Base-by-base conservation (phyloP, 1,140 invertebrate species). In the Agraylea sexmaculata region DNA sequence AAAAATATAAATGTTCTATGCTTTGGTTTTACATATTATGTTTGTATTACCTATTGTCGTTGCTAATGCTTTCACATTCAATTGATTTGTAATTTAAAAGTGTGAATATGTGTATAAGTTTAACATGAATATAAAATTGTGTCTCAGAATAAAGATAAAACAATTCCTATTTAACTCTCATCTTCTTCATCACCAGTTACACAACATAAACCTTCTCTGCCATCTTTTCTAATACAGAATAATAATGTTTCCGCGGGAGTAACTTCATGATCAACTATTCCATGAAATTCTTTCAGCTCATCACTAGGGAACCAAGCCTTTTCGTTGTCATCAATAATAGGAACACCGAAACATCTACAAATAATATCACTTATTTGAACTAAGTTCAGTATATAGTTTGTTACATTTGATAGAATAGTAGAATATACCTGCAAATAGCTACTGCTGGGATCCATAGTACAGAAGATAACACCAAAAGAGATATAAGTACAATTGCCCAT, bases 251-350 rank as follows among this genome's bases (percentile, higher is more conserved):
- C 87, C 8, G 84, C 69, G 3, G 73, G 60, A 2, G 85, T 83
- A 0, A 82, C 75, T 54, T 88, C 82, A 47, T 86, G 83, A 1
- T 80, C 78, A 42, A 80, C 69, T 35, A 93, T 83, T 33, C 83
- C 82, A 51, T 91, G 83, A 55, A 87, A 90, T 53, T 91, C 87
- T 49, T 83, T 79, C 1, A 93, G 66, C 49, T 93, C 88, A 11
- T 83, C 78, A 1, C 80, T 80, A 0, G 87, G 88, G 55, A 92
- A 93, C 87, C 88, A 92, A 8, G 87, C 84, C 42, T 87, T 83
- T 56, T 88, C 84, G 37, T 87, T 83, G 50, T 89, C 85, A n/a
- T 87, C 83, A 27, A 92, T 78, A 22, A 91, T 75, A 7, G 77
- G 71, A 43, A 84, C 73, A 28, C 83, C 82, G 44, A 80, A 79